Evolutionary conservation across 2,113 vertebrate genomes (phyloP).

Genomic region (Forbesichthys agassizii): DNA sequence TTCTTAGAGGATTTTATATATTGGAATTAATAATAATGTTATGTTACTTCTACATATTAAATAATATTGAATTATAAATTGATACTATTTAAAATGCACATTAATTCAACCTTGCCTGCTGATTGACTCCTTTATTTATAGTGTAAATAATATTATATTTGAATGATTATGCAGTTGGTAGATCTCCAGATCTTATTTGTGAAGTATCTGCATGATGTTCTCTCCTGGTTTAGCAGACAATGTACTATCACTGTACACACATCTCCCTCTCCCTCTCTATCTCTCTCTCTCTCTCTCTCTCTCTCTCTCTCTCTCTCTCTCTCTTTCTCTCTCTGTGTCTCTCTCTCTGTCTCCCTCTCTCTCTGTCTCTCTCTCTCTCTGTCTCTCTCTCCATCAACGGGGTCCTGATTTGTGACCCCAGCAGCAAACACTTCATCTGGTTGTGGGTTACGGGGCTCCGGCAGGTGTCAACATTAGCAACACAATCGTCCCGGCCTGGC

Average conservation of each 20-base stretch:
- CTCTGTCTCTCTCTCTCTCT: slow-evolving; percentile 41
- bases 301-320: slow-evolving; percentile 62
- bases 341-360: slow-evolving; percentile 64
- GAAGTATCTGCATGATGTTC: slow-evolving; percentile 23
- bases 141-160: too few relatives aligned
- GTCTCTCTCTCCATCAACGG: slow-evolving; percentile 78
- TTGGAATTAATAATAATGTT: not conserved
- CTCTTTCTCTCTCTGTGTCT: slow-evolving; percentile 81
- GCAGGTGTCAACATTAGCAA: slow-evolving; percentile 83
- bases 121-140: too few relatives aligned
- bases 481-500: slow-evolving; percentile 72
- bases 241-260: slow-evolving; percentile 47
- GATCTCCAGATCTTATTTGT: too few relatives aligned
- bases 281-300: slow-evolving; percentile 63
- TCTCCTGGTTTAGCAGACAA: slow-evolving; percentile 70
- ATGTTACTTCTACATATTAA: too few relatives aligned
- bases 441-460: slow-evolving; percentile 81
- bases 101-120: too few relatives aligned
- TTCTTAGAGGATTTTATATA: not conserved
- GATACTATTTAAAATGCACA: too few relatives aligned
- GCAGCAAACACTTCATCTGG: slow-evolving; percentile 83
- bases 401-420: slow-evolving; percentile 86
- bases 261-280: slow-evolving; percentile 59
- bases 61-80: too few relatives aligned
- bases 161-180: too few relatives aligned